phyloP scores from a whole-genome alignment of 2,113 vertebrate species.

The Gnathonemus longibarbis region DNA sequence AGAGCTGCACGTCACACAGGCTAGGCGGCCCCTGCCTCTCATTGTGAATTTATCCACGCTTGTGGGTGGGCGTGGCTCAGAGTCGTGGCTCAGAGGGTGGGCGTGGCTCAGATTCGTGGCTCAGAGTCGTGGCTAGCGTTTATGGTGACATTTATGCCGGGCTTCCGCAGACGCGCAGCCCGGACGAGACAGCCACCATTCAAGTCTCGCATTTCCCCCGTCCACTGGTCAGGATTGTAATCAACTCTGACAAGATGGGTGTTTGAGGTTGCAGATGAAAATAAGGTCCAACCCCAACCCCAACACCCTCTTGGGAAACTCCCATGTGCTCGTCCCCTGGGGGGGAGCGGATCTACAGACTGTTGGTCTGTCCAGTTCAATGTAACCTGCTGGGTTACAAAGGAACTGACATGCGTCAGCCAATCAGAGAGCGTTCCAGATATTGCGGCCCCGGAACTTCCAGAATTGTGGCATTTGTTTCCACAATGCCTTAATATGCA shows the following conservation, averaged over 20 bases:
- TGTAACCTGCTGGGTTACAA: not conserved
- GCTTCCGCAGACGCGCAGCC: constrained; percentile 44
- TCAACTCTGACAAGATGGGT: constrained; percentile 64
- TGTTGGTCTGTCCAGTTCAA: not conserved
- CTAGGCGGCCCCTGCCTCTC: constrained; percentile 49
- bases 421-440: not conserved
- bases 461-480: not conserved
- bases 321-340: not conserved
- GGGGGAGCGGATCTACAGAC: not conserved
- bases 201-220: constrained; percentile 67
- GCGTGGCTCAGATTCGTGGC: too few relatives aligned
- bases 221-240: constrained; percentile 56
- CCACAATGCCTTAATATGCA: not conserved
- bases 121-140: not conserved
- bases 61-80: constrained; percentile 12
- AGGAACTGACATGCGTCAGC: not conserved
- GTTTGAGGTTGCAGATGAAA: constrained; percentile 64
- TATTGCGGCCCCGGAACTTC: not conserved
- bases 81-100: not conserved
- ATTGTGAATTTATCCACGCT: constrained; percentile 57
- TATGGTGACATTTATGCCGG: constrained; percentile 51
- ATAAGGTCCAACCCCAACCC: not conserved
- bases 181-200: constrained; percentile 37
- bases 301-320: constrained; percentile 42
- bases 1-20: constrained; percentile 57